phyloP scores from a whole-genome alignment of 2,113 vertebrate species.

The Ivindomyrus marchei region DNA sequence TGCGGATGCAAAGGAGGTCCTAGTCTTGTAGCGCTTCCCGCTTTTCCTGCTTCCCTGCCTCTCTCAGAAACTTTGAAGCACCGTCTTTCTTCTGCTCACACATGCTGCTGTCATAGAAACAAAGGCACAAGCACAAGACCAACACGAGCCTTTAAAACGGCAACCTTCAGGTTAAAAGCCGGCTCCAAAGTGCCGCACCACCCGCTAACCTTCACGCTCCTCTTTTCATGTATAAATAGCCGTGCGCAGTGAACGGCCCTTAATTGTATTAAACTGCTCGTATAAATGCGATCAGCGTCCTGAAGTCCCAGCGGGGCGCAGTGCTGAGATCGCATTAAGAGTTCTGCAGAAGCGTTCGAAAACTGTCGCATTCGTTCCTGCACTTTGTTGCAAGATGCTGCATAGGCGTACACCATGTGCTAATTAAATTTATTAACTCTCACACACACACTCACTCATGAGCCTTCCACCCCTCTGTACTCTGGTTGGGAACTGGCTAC shows the following conservation, averaged over 20 bases:
- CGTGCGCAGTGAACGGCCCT: neutral
- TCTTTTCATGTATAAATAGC: constrained; percentile 1
- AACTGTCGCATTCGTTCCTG: neutral
- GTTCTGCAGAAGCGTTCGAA: neutral
- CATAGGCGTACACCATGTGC: neutral
- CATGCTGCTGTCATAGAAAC: neutral
- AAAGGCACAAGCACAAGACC: neutral
- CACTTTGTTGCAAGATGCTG: neutral
- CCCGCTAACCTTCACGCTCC: neutral
- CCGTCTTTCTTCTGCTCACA: neutral
- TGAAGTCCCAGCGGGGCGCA: neutral
- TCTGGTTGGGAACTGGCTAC: neutral
- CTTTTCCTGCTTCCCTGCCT: neutral
- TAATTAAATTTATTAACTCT: neutral
- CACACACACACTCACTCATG: neutral
- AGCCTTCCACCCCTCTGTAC: neutral
- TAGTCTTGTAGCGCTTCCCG: neutral
- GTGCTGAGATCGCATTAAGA: neutral
- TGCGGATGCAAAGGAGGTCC: neutral
- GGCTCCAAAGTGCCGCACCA: neutral
- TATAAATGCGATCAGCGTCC: neutral
- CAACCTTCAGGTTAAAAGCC: neutral
- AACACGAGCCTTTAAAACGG: neutral
- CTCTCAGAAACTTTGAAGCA: neutral
- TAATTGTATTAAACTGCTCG: neutral